These are phyloP conservation scores for Thecocarcelia acutangulata DNA, from an alignment of 2,888 invertebrate species.

Conservation along the genomic window DNA sequence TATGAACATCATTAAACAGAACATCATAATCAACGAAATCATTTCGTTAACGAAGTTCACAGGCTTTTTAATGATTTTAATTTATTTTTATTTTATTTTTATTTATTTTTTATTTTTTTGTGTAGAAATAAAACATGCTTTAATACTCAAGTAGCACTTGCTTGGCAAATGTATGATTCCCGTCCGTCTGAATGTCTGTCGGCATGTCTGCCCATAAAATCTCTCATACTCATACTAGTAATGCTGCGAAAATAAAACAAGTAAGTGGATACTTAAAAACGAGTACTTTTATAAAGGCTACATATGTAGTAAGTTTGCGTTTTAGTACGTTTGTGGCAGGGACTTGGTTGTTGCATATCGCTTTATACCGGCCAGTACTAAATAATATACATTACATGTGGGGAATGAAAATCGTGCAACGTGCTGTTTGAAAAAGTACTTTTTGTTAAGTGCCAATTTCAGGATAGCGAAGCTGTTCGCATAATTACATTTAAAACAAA, in stretches of 20 bases:
- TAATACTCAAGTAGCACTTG: slow-evolving; percentile 7
- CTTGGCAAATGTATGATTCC: slow-evolving; percentile 18
- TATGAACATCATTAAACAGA: slow-evolving; percentile 28
- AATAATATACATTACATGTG: not conserved
- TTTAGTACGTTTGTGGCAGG: slow-evolving; percentile 42
- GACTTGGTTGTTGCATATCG: slow-evolving; percentile 42
- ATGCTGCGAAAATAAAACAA: not conserved
- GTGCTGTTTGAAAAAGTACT: slow-evolving; percentile 8
- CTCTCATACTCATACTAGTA: not conserved
- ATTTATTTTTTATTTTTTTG: no score
- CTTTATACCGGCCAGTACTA: slow-evolving; percentile 33
- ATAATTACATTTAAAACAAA: no score
- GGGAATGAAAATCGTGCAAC: slow-evolving; percentile 9
- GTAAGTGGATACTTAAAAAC: not conserved
- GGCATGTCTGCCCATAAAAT: slow-evolving; percentile 9
- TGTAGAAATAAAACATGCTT: slow-evolving; percentile 16
- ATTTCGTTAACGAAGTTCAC: slow-evolving; percentile 18
- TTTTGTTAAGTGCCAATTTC: no score
- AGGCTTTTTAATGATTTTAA: slow-evolving; percentile 14
- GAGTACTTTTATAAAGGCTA: slow-evolving; percentile 30
- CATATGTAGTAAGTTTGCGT: slow-evolving; percentile 22
- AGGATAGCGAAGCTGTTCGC: no score
- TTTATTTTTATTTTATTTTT: no score
- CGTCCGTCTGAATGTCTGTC: not conserved
- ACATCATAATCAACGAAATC: not conserved